Base-by-base conservation (phyloP, 2,888 invertebrate species). In the Palloptera scutellata region DNA sequence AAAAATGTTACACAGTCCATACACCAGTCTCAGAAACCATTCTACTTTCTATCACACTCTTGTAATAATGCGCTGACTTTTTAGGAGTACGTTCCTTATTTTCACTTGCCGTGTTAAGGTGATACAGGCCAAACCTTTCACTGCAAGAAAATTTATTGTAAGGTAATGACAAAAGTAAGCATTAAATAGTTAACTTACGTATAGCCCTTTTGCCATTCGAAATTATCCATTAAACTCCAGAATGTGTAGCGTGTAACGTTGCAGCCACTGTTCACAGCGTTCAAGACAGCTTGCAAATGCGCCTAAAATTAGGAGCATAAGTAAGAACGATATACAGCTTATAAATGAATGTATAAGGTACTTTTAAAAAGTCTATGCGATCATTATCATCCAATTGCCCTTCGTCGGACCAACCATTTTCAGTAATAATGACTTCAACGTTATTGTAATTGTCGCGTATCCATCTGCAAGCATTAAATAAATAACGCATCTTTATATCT, bases 121-220 rank as follows among this genome's bases (percentile, higher is more conserved):
- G 85, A 73, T 89, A 90, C 0, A 93, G 74, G 4, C 93, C 93
- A 81, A 91, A 93, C 78, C 87, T 88, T 70, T 87, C 86, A 11
- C 91, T 91, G 80, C 61, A 88, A 87, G 48, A 41, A 20, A 15
- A 43, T 17, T 41, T 6, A 15, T 12, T 13, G 6, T 11, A 15
- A 58, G 3, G 41, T 0, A 17, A 43, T 6, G 15, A 15, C 19
- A 43, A 45, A 40, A 42, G 13, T 19, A 59, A 15, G 13, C 30
- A 40, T 42, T 51, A 3, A 45, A 61, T 52, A 51, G 43, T 51
- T 15, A 45, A 71, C 77, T 77, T 71, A 80, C 81, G 78, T 81
- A 61, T 78, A 82, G 55, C 81, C 80, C 17, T 65, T 45, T n/a
- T 75, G 68, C 82, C 82, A 82, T 71, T 81, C 81, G 67, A 81